A percentile compares a stretch with the other conserved stretches of the same genome.
Conservation (phyloP, 2,797 vertebrate genomes). For the Coregonus sp. region DNA sequence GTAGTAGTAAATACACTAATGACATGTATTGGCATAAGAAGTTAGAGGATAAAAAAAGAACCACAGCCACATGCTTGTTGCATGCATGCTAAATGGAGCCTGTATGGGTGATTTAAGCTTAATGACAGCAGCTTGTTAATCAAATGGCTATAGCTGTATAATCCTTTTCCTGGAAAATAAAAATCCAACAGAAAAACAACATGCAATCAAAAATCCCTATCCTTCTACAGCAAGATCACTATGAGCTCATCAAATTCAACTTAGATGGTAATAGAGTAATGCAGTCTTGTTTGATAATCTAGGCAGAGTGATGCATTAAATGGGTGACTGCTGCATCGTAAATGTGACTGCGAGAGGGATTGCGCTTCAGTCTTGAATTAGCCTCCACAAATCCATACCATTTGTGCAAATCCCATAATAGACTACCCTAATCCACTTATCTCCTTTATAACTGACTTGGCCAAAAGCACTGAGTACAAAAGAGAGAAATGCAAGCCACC, state of each 20-base stretch:
- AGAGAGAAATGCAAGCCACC: slow-evolving; percentile 18
- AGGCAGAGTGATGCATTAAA: slow-evolving; percentile 13
- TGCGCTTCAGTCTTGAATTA: slow-evolving; percentile 39
- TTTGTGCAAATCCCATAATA: slow-evolving; percentile 57
- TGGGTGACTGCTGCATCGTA: slow-evolving; percentile 18
- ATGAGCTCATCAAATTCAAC: neutral
- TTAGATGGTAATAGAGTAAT: neutral
- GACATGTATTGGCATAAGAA: neutral
- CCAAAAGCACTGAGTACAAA: slow-evolving; percentile 38
- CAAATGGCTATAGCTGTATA: neutral
- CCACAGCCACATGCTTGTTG: neutral
- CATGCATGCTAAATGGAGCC: neutral
- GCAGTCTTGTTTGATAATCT: slow-evolving; percentile 8
- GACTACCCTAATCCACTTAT: slow-evolving; percentile 54
- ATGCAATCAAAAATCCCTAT: neutral
- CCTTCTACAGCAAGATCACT: neutral
- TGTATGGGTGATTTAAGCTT: neutral
- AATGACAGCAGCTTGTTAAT: neutral
- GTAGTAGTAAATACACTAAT: neutral
- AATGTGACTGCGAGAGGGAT: slow-evolving; percentile 33
- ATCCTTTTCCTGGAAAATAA: neutral
- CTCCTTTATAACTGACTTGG: slow-evolving; percentile 43
- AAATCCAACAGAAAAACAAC: neutral
- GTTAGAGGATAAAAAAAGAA: neutral
- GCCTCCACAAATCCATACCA: slow-evolving; percentile 54